Conservation (phyloP, 2,113 vertebrate genomes). For the Lagenorhynchus albirostris region DNA sequence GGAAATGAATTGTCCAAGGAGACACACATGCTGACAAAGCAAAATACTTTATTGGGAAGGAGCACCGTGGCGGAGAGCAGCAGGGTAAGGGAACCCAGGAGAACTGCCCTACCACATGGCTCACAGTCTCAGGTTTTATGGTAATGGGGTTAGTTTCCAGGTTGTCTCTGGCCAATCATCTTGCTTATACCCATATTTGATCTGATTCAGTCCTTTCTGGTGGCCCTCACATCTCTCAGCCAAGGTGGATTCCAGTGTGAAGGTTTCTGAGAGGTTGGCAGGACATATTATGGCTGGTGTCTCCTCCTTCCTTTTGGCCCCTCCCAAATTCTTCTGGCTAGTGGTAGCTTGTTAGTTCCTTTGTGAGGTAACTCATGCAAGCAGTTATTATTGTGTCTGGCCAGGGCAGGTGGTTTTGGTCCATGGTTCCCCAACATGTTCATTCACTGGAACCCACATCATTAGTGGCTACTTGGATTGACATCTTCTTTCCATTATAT, state of each 20-base stretch:
- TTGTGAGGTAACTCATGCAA: not conserved
- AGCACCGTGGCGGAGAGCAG: not conserved
- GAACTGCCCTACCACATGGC: not conserved
- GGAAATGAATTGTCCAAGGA: not conserved
- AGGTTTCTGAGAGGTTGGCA: not conserved
- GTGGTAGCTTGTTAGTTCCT: not conserved
- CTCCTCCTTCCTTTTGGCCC: not conserved
- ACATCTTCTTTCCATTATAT: not conserved
- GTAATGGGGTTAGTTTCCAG: not conserved
- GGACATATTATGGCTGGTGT: not conserved
- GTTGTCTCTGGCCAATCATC: not conserved
- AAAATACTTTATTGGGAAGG: not conserved
- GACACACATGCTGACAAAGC: not conserved
- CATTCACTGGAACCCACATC: not conserved
- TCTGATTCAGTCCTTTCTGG: not conserved
- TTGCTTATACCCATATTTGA: not conserved
- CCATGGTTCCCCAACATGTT: not conserved
- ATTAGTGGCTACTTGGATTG: not conserved
- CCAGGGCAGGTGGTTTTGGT: not conserved
- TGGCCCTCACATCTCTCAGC: not conserved
- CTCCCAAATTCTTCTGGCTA: not conserved
- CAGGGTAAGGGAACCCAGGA: not conserved
- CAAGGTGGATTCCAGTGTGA: not conserved
- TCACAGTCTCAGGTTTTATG: not conserved
- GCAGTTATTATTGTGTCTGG: not conserved